Base-by-base conservation (phyloP, 2,888 invertebrate species). In the Drosophila ezoana region DNA sequence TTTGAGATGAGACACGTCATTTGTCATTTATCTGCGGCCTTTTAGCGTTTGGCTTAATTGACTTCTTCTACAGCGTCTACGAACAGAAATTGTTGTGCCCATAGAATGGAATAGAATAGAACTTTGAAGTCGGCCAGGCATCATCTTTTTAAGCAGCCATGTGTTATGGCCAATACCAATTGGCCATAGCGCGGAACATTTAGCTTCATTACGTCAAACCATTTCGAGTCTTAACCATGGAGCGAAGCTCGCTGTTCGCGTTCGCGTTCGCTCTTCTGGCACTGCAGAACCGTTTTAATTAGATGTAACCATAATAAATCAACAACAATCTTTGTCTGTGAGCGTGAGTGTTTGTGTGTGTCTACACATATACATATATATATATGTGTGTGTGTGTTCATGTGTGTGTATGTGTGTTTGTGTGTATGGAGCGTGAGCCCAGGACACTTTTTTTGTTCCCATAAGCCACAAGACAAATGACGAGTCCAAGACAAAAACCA, bases 261-360 rank as follows among this genome's bases (percentile, higher is more conserved):
- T 47, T 33, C 28, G 40, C 40, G 28, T 20, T 14, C 38, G 71
- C 67, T 43, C 68, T 32, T 49, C 38, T 52, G 54, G 84, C 79
- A 84, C 83, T 84, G 83, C 54, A 79, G 67, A 84, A 84, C 83
- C 83, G 87, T 84, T 84, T 84, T 84, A 87, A 84, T 84, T 84
- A 87, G 83, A 84, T 87, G 85, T 71, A 84, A 84, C 83, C 87
- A 84, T 84, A 84, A 87, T 84, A 84, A 84, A 84, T 83, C 84
- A 86, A 51, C 76, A 75, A 52, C 68, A 74, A 57, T 28, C 28
- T 28, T 28, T 28, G 13, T 44, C 32, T 61, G 40, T 23, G 13
- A 44, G 20, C 53, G 53, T 47, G 20, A 40, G 38, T 51, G 53
- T 45, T 33, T 35, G 53, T 28, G 68, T 64, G 54, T 44, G 57